A percentile compares a stretch with the other conserved stretches of the same genome.
Evolutionary conservation across 2,797 vertebrate genomes (phyloP).

Genomic region (Peromyscus melanophrys): DNA sequence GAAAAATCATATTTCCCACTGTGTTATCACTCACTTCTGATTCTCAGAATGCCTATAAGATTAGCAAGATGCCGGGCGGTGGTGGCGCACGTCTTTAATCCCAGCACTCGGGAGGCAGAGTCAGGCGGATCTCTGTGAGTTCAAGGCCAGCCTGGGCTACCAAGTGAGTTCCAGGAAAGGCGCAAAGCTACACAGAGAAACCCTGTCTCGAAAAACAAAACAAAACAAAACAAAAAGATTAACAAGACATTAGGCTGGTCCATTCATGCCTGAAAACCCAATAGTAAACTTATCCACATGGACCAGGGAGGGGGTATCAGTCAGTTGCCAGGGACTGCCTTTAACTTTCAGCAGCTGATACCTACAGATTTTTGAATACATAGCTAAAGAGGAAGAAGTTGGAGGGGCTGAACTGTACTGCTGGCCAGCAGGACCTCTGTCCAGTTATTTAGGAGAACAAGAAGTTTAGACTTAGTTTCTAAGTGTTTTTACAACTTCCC

Average conservation of each 20-base stretch:
- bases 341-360: not conserved
- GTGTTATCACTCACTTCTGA: not conserved
- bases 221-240: too few relatives aligned
- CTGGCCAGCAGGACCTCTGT: not conserved
- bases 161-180: too few relatives aligned
- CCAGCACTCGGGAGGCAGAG: too few relatives aligned
- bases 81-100: too few relatives aligned
- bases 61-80: too few relatives aligned
- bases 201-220: too few relatives aligned
- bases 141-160: too few relatives aligned
- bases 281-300: not conserved
- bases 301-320: not conserved
- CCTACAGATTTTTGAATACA: not conserved
- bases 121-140: too few relatives aligned
- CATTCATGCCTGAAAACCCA: not conserved
- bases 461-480: constrained; percentile 19
- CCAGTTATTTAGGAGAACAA: not conserved
- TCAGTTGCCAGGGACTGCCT: not conserved
- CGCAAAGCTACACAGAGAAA: too few relatives aligned
- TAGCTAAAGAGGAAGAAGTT: not conserved
- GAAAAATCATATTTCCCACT: not conserved
- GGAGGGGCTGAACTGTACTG: accelerated
- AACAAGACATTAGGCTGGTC: not conserved
- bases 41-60: not conserved
- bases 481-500: not conserved